Percentiles rank a stretch among this genome's conserved stretches.
Evolutionary conservation across 2,888 invertebrate species (phyloP).

Genomic region (Salticus scenicus): DNA sequence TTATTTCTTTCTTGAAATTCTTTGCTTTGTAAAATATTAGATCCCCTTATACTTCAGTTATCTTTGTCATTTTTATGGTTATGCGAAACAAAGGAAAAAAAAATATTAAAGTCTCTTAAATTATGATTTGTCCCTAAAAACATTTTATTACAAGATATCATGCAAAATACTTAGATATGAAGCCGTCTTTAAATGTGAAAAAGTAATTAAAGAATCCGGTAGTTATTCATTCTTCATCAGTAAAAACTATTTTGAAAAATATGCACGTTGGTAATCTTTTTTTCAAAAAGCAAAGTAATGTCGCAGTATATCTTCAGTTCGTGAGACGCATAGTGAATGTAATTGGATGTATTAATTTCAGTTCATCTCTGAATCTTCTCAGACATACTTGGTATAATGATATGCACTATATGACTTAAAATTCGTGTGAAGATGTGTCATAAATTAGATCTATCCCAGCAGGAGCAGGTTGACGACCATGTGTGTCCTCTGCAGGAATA

Average conservation of each 20-base stretch:
- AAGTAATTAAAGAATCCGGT: background rate
- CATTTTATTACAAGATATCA: background rate
- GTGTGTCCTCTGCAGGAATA: background rate
- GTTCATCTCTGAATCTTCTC: background rate
- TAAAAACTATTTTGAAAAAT: background rate
- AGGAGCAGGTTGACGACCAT: background rate
- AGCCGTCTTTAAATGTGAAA: background rate
- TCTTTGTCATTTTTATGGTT: no score
- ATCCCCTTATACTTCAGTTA: no score
- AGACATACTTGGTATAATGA: background rate
- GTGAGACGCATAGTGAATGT: background rate
- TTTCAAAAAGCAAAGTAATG: background rate
- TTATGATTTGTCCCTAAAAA: background rate
- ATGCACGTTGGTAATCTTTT: background rate
- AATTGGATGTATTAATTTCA: background rate
- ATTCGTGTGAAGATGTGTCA: background rate
- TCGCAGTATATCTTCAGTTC: background rate
- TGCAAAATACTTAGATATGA: background rate
- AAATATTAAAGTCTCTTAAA: no score
- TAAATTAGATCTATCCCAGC: background rate
- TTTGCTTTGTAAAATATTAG: no score
- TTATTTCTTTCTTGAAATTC: no score
- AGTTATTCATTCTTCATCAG: background rate
- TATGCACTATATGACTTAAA: background rate
- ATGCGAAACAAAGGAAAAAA: no score